A percentile compares a stretch with the other conserved stretches of the same genome.
These are phyloP conservation scores for Spisula subtruncata DNA, from an alignment of 2,888 invertebrate species.

Conservation along the genomic window DNA sequence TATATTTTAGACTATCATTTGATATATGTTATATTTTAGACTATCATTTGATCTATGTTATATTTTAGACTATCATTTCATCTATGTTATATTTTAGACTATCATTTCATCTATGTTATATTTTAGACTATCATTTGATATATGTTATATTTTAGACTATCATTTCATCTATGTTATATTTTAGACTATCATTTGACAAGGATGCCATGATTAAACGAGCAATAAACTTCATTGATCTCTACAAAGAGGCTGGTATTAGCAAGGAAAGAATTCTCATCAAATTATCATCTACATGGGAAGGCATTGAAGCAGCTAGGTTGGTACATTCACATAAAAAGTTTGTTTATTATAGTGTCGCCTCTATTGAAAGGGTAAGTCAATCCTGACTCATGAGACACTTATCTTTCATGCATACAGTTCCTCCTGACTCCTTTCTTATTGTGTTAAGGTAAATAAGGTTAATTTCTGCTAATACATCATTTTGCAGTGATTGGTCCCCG, in stretches of 20 bases:
- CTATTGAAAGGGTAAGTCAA: too few relatives aligned
- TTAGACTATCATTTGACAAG: slow-evolving; percentile 96
- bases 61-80: slow-evolving; percentile 94
- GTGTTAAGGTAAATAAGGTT: too few relatives aligned
- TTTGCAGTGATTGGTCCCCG: too few relatives aligned
- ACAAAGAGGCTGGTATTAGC: slow-evolving; percentile 94
- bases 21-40: too few relatives aligned
- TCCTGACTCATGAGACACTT: too few relatives aligned
- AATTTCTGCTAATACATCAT: too few relatives aligned
- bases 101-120: neutral
- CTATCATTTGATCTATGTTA: too few relatives aligned
- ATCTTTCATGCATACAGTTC: too few relatives aligned
- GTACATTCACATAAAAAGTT: too few relatives aligned
- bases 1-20: slow-evolving; percentile 93
- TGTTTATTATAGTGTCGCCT: too few relatives aligned
- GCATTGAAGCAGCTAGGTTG: slow-evolving; percentile 98
- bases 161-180: neutral
- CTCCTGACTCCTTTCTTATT: too few relatives aligned
- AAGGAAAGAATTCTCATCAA: slow-evolving; percentile 99
- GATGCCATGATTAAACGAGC: slow-evolving; percentile 97
- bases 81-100: too few relatives aligned
- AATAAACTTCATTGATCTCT: slow-evolving; percentile 94
- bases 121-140: slow-evolving; percentile 96
- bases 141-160: slow-evolving; percentile 90
- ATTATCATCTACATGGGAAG: slow-evolving; percentile 99